Evolutionary conservation across 2,797 vertebrate genomes (phyloP), one percentile per base, ranked within the genome.

Genomic region (Xyrichtys novacula): DNA sequence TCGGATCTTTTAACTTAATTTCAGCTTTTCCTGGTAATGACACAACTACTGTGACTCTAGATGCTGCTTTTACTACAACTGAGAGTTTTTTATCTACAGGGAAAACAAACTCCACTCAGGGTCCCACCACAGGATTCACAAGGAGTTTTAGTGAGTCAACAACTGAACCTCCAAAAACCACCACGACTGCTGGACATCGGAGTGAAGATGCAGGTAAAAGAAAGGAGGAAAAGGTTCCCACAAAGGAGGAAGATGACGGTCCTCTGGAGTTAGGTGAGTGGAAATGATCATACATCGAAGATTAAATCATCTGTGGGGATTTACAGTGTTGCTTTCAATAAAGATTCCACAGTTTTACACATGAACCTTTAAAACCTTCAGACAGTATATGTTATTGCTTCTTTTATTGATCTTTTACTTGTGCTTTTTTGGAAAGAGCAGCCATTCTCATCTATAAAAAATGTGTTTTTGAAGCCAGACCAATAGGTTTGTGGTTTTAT

Each of bases 211-310:
- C 63, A 14, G 75, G 63, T 36, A 68, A 62, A 56, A 72, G 58
- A 16, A 46, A 55, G 31, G 65, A 74, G 20, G 73, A 9, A 59
- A 61, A 42, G 39, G n/a, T 29, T 2, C 29, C 69, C 1, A 63
- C n/a, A 29, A 71, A 68, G 56, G 52, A 65, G 22, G 74, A 68
- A 10, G 66, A 74, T 8, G 75, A 83, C 16, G 78, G 75, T 71
- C 83, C 86, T 23, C 25, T 72, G 11, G 64, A 88, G 11, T 80
- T 91, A 12, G 92, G 93, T 93, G 71, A 88, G 79, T 34, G 6
- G 3, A 52, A 9, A 14, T 19, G 5, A 11, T 25, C n/a, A 34
- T 31, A 26, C 44, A 1, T 65, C 7, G 6, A 54, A 42, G 6
- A 31, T 31, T 32, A 19, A 16, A 25, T 17, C 22, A 1, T 2